Conservation (phyloP, 2,888 invertebrate genomes). For the Axea sp. region DNA sequence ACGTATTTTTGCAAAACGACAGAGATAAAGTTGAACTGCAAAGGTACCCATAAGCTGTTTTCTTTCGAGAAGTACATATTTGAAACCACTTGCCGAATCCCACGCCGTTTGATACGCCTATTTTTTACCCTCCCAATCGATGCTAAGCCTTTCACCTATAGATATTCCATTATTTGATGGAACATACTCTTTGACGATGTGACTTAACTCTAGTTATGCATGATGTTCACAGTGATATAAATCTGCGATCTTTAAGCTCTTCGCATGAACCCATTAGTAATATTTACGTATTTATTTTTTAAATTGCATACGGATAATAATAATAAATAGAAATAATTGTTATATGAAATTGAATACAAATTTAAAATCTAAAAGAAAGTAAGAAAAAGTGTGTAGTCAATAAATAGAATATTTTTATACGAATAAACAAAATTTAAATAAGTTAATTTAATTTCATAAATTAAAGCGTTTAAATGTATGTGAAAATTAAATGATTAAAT, state of each 20-base stretch:
- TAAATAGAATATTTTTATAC: too few relatives aligned
- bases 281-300: too few relatives aligned
- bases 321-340: too few relatives aligned
- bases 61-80: conserved; percentile 53
- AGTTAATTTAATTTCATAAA: too few relatives aligned
- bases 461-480: too few relatives aligned
- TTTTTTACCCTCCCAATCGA: conserved; percentile 35
- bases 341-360: too few relatives aligned
- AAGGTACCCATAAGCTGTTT: conserved; percentile 56
- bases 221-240: conserved; percentile 15
- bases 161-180: conserved; percentile 49
- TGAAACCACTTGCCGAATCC: conserved; percentile 57
- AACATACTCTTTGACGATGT: conserved; percentile 34
- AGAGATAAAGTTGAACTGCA: conserved; percentile 53
- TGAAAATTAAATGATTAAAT: too few relatives aligned
- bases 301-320: too few relatives aligned
- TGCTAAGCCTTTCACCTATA: conserved; percentile 41
- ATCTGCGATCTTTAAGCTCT: conserved; percentile 10
- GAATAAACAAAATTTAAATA: too few relatives aligned
- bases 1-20: conserved; percentile 53
- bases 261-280: conserved; percentile 4
- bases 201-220: conserved; percentile 33
- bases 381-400: too few relatives aligned
- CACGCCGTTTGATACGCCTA: conserved; percentile 53
- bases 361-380: too few relatives aligned